Evolutionary conservation across 2,797 vertebrate genomes (phyloP).

Genomic region (Peromyscus aztecus): DNA sequence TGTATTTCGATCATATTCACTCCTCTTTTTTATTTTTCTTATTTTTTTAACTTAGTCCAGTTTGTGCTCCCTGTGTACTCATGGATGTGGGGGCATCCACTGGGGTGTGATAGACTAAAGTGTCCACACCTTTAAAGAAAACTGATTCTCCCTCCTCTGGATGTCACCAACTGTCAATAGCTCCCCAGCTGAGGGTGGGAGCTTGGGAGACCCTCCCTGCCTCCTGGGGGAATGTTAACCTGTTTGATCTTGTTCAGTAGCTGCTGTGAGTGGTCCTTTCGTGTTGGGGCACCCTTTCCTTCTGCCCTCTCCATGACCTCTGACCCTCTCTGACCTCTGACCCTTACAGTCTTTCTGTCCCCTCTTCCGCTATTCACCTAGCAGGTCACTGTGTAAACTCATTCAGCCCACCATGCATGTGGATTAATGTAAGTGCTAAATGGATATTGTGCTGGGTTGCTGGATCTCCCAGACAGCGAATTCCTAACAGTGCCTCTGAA

Average conservation of each 20-base stretch:
- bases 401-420: not conserved
- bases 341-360: not conserved
- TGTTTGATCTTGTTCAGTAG: no score
- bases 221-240: not conserved
- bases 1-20: not conserved
- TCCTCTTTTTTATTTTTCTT: not conserved
- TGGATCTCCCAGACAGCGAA: not conserved
- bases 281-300: not conserved
- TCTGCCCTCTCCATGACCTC: not conserved
- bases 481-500: not conserved
- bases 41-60: not conserved
- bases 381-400: not conserved
- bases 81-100: not conserved
- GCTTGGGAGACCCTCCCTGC: not conserved
- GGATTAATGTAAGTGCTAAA: not conserved
- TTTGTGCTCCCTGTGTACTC: not conserved
- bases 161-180: not conserved
- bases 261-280: not conserved
- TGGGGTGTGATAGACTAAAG: not conserved
- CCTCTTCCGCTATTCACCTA: not conserved
- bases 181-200: not conserved
- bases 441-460: accelerated
- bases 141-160: not conserved
- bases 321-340: not conserved
- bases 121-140: not conserved